Base-by-base conservation (phyloP, 1,140 invertebrate genomes). In the Cardiocondyla obscurior region DNA sequence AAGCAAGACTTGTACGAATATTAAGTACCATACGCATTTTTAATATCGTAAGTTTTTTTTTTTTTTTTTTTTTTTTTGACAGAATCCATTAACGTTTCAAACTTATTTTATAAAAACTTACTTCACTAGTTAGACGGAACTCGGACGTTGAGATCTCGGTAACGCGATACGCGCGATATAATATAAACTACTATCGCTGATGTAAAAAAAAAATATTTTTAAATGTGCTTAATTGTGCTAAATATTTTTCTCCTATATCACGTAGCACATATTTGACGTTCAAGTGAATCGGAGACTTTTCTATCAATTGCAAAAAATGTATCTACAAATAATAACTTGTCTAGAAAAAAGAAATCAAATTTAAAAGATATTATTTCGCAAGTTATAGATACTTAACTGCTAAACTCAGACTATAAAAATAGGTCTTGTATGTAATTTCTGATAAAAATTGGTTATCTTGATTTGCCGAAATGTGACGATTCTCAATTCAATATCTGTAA, bases 11-110 rank as follows among this genome's bases (percentile, higher is more conserved):
- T 36, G n/a, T 25, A 57, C 16, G 7, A 70, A 58, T 73, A 73
- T 73, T 10, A n/a, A n/a, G n/a, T n/a, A 46, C 16, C 3, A 39
- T 16, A 19, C 5, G 16, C 3, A 73, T 22, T 73, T 42, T n/a
- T 28, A 55, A 25, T 55, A 22, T 69, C 60, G 57, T 85, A 51
- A 90, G 67, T 91, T 92, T 85, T 87, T n/a, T n/a, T n/a, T n/a
- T n/a, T n/a, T n/a, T n/a, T n/a, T n/a, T n/a, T n/a, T n/a, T n/a
- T n/a, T n/a, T n/a, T n/a, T 87, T 88, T 81, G 88, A 87, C 86
- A 92, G 91, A 85, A 91, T 73, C 44, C 89, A 19, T 1, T 60
- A 90, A 74, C 44, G 58, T 88, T 62, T 74, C 90, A 85, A 83
- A 42, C 83, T 87, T 89, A 88, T 89, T 91, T 90, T 89, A 82